Evolutionary conservation across 2,888 invertebrate genomes (phyloP).

Genomic region (Furcula furcula): DNA sequence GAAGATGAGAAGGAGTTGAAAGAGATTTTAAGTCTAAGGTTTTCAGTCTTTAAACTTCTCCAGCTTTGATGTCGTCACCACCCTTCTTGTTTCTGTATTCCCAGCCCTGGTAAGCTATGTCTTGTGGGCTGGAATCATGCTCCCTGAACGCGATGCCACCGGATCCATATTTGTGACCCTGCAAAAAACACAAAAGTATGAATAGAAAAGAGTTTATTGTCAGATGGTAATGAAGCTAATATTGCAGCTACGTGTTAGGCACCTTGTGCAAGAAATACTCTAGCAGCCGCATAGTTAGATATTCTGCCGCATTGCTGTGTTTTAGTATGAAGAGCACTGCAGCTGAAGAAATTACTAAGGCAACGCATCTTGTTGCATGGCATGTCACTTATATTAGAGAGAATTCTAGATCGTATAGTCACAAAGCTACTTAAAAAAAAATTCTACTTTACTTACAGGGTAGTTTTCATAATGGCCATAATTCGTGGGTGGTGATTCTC

Average conservation of each 20-base stretch:
- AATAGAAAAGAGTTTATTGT: background rate
- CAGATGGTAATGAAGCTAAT: too few relatives aligned
- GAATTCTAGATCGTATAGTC: too few relatives aligned
- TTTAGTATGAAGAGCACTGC: too few relatives aligned
- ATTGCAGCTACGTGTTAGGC: too few relatives aligned
- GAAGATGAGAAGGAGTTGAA: too few relatives aligned
- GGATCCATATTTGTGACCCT: conserved; percentile 60
- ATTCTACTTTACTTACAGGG: conserved; percentile 60
- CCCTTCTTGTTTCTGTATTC: conserved; percentile 83
- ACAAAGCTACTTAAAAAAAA: too few relatives aligned
- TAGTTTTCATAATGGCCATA: conserved; percentile 73
- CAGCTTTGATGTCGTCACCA: conserved; percentile 72
- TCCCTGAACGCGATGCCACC: conserved; percentile 85
- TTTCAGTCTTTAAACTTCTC: conserved; percentile 52
- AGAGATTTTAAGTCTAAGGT: background rate
- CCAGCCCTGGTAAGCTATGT: conserved; percentile 89
- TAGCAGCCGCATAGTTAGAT: too few relatives aligned
- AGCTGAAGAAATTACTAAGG: too few relatives aligned
- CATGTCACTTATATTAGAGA: too few relatives aligned
- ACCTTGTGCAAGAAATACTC: too few relatives aligned
- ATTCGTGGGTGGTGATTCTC: conserved; percentile 55
- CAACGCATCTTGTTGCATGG: too few relatives aligned
- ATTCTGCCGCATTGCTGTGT: too few relatives aligned
- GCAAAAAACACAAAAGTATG: background rate
- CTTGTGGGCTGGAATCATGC: conserved; percentile 79